These are phyloP conservation scores for Antheraea mylitta DNA, from an alignment of 1,140 invertebrate species.

Conservation along the genomic window DNA sequence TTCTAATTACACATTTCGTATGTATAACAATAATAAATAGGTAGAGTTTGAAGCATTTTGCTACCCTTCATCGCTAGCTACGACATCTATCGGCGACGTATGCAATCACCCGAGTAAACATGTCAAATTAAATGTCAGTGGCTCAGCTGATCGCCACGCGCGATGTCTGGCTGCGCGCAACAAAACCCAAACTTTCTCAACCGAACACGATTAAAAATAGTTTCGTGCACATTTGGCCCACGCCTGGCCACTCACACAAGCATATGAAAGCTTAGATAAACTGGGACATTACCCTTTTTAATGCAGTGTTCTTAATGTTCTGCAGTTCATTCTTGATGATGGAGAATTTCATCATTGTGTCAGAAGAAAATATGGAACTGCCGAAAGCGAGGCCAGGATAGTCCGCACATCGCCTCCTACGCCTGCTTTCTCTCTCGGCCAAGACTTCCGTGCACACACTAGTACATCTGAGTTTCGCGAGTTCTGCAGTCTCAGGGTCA, in stretches of 20 bases:
- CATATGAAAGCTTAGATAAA: slow-evolving; percentile 48
- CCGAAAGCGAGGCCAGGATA: slow-evolving; percentile 96
- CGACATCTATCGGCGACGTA: slow-evolving; percentile 61
- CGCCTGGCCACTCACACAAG: slow-evolving; percentile 49
- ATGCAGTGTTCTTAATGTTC: slow-evolving; percentile 97
- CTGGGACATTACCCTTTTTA: slow-evolving; percentile 92
- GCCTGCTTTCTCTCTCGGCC: slow-evolving; percentile 89
- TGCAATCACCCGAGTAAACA: slow-evolving; percentile 63
- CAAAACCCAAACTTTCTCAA: slow-evolving; percentile 53
- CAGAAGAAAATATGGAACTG: slow-evolving; percentile 95
- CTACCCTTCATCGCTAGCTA: slow-evolving; percentile 15
- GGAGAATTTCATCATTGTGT: slow-evolving; percentile 98
- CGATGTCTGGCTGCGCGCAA: slow-evolving; percentile 26
- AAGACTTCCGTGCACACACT: slow-evolving; percentile 93
- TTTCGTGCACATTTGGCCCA: slow-evolving; percentile 71
- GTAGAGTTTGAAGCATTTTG: not conserved
- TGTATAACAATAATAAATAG: not conserved
- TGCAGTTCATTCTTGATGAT: slow-evolving; percentile 98
- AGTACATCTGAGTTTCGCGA: slow-evolving; percentile 90
- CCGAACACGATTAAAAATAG: slow-evolving; percentile 68
- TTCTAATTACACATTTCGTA: too few species aligned
- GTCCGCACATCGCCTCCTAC: slow-evolving; percentile 89
- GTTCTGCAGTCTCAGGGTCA: slow-evolving; percentile 87
- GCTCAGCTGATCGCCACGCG: slow-evolving; percentile 73
- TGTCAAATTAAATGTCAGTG: slow-evolving; percentile 67